Percentiles rank a stretch among this genome's conserved stretches.
phyloP scores from a whole-genome alignment of 2,888 invertebrate genomes.

The Caenorhabditis zanzibari region DNA sequence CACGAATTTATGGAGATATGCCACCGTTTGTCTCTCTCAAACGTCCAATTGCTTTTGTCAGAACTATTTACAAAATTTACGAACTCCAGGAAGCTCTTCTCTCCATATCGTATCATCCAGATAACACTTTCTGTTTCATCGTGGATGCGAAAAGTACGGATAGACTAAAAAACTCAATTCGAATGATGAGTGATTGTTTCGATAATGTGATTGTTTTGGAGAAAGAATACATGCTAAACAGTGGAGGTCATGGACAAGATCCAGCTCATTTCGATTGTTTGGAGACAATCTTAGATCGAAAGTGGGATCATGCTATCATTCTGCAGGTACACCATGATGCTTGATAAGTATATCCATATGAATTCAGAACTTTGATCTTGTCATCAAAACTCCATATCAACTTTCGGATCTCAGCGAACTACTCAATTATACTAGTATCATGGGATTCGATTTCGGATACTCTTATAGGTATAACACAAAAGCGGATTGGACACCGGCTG shows the following conservation, averaged over 20 bases:
- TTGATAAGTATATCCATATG: no score
- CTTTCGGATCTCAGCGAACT: conserved; percentile 54
- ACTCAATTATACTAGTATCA: conserved; percentile 58
- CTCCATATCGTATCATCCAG: conserved; percentile 56
- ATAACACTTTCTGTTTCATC: conserved; percentile 57
- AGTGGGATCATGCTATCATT: conserved; percentile 57
- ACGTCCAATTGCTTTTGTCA: conserved; percentile 54
- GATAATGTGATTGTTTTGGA: conserved; percentile 47
- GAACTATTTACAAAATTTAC: conserved; percentile 57
- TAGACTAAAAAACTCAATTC: conserved; percentile 33
- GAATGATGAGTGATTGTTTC: conserved; percentile 45
- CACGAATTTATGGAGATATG: conserved; percentile 54
- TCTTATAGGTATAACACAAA: conserved; percentile 41
- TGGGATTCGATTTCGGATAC: conserved; percentile 61
- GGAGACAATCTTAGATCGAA: conserved; percentile 28
- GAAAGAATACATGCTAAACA: conserved; percentile 53
- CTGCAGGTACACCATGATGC: conserved; percentile 28
- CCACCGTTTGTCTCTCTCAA: conserved; percentile 41
- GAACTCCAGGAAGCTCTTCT: conserved; percentile 62
- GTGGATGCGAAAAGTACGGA: conserved; percentile 49
- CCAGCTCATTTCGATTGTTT: conserved; percentile 63
- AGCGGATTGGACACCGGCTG: conserved; percentile 62
- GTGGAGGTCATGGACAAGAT: conserved; percentile 62
- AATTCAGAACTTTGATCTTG: conserved; percentile 57
- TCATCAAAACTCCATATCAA: conserved; percentile 56